Evolutionary conservation across 2,888 invertebrate genomes (phyloP).

Genomic region (Rapana venosa): DNA sequence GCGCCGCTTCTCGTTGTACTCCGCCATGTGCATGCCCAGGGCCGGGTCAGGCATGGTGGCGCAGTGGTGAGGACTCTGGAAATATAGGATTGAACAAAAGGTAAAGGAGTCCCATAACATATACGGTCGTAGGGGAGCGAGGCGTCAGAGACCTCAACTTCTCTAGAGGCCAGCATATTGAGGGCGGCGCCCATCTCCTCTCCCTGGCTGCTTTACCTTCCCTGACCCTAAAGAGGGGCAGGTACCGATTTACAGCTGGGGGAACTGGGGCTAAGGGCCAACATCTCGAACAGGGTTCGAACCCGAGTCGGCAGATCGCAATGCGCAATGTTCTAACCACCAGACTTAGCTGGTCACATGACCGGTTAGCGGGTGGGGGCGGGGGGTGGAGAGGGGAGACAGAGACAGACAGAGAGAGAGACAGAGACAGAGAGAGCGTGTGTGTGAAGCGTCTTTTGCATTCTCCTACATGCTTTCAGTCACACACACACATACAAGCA

Average conservation of each 20-base stretch:
- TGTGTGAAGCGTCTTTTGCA: background rate
- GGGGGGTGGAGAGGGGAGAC: too few relatives aligned
- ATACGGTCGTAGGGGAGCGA: background rate
- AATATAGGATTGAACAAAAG: background rate
- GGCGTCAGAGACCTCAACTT: background rate
- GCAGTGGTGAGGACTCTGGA: background rate
- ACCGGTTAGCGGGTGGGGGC: too few relatives aligned
- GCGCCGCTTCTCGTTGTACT: conserved; percentile 18
- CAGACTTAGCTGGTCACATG: background rate
- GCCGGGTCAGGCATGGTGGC: background rate
- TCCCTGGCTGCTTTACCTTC: too few relatives aligned
- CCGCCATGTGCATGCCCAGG: background rate
- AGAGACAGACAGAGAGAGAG: too few relatives aligned
- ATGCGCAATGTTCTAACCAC: background rate
- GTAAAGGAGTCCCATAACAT: background rate
- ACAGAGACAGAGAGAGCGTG: background rate
- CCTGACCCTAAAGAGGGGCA: too few relatives aligned
- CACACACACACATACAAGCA: background rate
- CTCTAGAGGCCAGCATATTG: too few relatives aligned
- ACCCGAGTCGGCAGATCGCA: background rate
- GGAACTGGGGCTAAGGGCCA: too few relatives aligned
- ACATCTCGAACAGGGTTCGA: background rate
- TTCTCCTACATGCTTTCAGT: background rate
- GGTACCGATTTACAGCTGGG: too few relatives aligned
- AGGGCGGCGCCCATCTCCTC: too few relatives aligned